These are phyloP conservation scores for Echeneis naucrates DNA, from an alignment of 2,797 vertebrate genomes.

Conservation along the genomic window DNA sequence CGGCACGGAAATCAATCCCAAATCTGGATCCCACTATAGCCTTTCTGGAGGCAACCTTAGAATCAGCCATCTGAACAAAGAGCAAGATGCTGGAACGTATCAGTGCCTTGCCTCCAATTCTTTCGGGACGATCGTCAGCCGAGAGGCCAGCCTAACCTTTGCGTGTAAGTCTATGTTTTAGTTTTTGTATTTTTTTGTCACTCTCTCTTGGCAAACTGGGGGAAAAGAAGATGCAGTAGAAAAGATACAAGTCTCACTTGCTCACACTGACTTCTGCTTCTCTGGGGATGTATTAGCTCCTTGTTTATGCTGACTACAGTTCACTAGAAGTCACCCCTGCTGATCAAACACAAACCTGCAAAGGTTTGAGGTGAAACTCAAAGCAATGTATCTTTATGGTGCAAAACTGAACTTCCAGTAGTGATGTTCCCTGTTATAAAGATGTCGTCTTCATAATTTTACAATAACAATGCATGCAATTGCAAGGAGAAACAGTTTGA, in stretches of 20 bases:
- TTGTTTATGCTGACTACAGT: slow-evolving; percentile 32
- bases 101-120: slow-evolving; percentile 96
- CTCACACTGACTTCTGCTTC: slow-evolving; percentile 37
- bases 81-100: slow-evolving; percentile 91
- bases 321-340: slow-evolving; percentile 31
- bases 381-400: slow-evolving; percentile 7
- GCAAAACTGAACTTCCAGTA: slow-evolving; percentile 18
- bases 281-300: slow-evolving; percentile 47
- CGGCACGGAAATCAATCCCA: slow-evolving; percentile 87
- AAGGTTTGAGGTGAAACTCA: slow-evolving; percentile 16
- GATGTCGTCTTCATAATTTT: not conserved
- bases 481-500: not conserved
- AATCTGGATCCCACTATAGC: slow-evolving; percentile 92
- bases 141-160: slow-evolving; percentile 94
- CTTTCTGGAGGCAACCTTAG: slow-evolving; percentile 92
- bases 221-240: slow-evolving; percentile 14
- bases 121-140: slow-evolving; percentile 94
- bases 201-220: slow-evolving; percentile 31
- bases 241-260: slow-evolving; percentile 21
- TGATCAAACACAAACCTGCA: slow-evolving; percentile 38
- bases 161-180: slow-evolving; percentile 97
- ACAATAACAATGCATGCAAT: not conserved
- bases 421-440: slow-evolving; percentile 7
- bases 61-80: slow-evolving; percentile 93
- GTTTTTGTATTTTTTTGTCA: not conserved